Evolutionary conservation across 2,797 vertebrate genomes (phyloP), one percentile per base, ranked within the genome.

Genomic region (Hephaestus fuliginosus): DNA sequence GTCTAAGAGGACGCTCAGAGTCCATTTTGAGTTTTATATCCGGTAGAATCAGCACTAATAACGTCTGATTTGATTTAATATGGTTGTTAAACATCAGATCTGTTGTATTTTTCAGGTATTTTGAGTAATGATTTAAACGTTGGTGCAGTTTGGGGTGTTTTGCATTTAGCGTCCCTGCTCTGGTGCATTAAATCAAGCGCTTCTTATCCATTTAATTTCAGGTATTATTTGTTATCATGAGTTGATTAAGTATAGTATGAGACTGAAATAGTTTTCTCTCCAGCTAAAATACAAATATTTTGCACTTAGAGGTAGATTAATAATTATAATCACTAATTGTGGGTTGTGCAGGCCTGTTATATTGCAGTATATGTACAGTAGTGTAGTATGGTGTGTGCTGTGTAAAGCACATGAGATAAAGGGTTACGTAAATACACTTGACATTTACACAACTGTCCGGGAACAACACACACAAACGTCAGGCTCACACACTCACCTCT

Each of bases 391-490:
- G 25, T 33, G 36, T 64, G 60, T 25, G 62, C 41, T 10, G 2
- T 51, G 56, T 72, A 41, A 14, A 53, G 51, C 43, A 12, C 57
- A 36, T 49, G 33, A 74, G 73, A 77, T 73, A 53, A 25, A 11
- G 17, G 14, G 46, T 18, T 36, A 13, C 28, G 63, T 46, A 73
- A 76, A 80, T 70, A 82, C 4, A 62, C 55, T 18, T 49, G 74
- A 67, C 80, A 63, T 63, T 51, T 58, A 58, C 20, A 20, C 55
- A 56, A 28, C 58, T 56, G 58, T 56, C 46, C 17, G 1, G 2
- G 61, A 18, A 36, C 25, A 13, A 66, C 64, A 56, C 52, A 46
- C 22, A 28, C 30, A 58, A 48, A 56, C 64, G 68, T 51, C 58
- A 36, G n/a, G 7, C 53, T 18, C 28, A 18, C 67, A 52, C 71